These are phyloP conservation scores for Aphodius granarius DNA, from an alignment of 2,888 invertebrate genomes.

Conservation along the genomic window DNA sequence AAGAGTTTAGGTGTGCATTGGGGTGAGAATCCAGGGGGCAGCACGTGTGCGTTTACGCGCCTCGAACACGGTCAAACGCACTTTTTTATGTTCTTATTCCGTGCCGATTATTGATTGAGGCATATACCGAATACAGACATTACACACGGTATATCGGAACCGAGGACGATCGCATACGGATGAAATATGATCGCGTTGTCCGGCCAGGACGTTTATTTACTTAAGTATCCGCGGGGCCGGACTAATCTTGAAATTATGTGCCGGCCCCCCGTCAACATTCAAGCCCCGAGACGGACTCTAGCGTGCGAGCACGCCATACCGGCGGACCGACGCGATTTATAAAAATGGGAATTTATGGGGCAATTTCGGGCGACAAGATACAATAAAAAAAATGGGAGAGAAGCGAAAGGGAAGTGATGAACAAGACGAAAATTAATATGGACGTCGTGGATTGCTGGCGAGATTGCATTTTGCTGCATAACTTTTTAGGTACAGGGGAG, in stretches of 20 bases:
- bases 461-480: not conserved
- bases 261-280: constrained; percentile 32
- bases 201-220: constrained; percentile 38
- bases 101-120: constrained; percentile 28
- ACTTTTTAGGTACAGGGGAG: too few species aligned
- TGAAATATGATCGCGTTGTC: constrained; percentile 34
- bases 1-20: not conserved
- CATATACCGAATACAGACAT: constrained; percentile 27
- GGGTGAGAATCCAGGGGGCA: not conserved
- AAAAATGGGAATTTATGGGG: constrained; percentile 42
- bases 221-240: constrained; percentile 38
- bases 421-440: not conserved
- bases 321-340: constrained; percentile 34
- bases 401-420: not conserved
- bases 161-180: constrained; percentile 6
- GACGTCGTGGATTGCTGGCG: not conserved
- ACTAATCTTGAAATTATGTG: constrained; percentile 40
- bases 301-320: constrained; percentile 40
- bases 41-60: not conserved
- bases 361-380: constrained; percentile 33
- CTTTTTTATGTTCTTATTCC: constrained; percentile 24
- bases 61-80: not conserved
- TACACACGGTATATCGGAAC: constrained; percentile 5
- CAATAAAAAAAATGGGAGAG: not conserved
- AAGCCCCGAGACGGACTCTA: constrained; percentile 33